Evolutionary conservation across 1,140 invertebrate species (phyloP).

Genomic region (Oryzaephilus surinamensis): DNA sequence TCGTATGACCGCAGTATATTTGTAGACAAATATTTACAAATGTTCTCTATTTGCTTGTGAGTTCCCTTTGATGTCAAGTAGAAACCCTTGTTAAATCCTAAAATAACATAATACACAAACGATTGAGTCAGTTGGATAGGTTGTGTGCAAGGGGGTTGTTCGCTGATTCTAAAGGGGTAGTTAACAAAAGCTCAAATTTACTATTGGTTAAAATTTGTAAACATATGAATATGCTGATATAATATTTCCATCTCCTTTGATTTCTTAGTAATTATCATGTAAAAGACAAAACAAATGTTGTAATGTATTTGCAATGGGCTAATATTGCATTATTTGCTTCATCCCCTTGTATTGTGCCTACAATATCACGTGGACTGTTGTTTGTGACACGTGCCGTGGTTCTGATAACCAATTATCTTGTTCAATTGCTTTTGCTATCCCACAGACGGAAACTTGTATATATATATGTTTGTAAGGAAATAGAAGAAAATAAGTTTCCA

Average conservation of each 20-base stretch:
- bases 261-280: neutral
- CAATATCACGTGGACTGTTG: constrained; percentile 24
- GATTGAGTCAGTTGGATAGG: too few species aligned
- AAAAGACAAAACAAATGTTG: neutral
- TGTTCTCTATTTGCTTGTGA: constrained; percentile 7
- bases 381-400: constrained; percentile 26
- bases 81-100: constrained; percentile 18
- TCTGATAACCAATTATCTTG: constrained; percentile 28
- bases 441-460: too few species aligned
- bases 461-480: too few species aligned
- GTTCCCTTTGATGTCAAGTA: constrained; percentile 15
- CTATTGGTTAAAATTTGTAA: too few species aligned
- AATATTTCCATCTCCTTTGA: too few species aligned
- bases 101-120: constrained; percentile 19
- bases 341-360: constrained; percentile 16
- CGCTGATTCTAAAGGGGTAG: constrained; percentile 6
- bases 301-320: neutral
- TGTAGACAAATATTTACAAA: constrained; percentile 11
- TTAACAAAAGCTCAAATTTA: too few species aligned
- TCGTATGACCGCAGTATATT: constrained; percentile 4
- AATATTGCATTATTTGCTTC: neutral
- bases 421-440: too few species aligned
- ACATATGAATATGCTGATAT: neutral
- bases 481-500: too few species aligned
- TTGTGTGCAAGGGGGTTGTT: constrained; percentile 4